Base-by-base conservation (phyloP, 92 coral and sea anemone genomes). In the Umimayanthus kanabou region DNA sequence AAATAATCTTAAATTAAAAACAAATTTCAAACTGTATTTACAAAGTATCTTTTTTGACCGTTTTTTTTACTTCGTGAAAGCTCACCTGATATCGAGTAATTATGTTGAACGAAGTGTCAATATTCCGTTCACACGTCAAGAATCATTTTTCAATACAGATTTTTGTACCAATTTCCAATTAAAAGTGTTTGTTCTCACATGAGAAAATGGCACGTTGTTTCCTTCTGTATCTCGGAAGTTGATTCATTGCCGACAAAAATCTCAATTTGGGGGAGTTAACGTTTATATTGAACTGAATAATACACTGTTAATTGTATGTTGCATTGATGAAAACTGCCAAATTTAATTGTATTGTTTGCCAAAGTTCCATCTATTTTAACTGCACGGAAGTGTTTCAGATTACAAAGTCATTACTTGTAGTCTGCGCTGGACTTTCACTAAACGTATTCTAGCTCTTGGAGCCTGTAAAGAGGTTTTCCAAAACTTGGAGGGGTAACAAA, bases 191-290 rank as follows among this genome's bases (percentile, higher is more conserved):
- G 30, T 11, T 72, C 39, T 72, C 40, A 33, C 76, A 72, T 72
- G 76, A 33, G 76, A 72, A 72, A 72, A 72, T 7, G 40, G 4
- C 76, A 72, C 40, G 22, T 72, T 25, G 76, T 33, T 26, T 72
- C 76, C 76, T 72, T 29, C 76, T 72, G n/a, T 28, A 40, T 72
- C 5, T 72, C 10, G 40, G 42, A 72, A 72, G 76, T 72, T 71
- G 16, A 72, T 8, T 72, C 16, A 72, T 8, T 26, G 30, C 61
- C 18, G 39, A 45, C 66, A 45, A 45, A 53, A 25, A 61, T 61
- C 26, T 61, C 26, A 61, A 1, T 61, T 61, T 61, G 14, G 25
- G 26, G 11, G 20, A 5, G 22, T 61, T 61, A 23, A 61, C 25
- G 20, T 61, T 61, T 61, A 22, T 61, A 18, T 25, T 18, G 22